A percentile compares a stretch with the other conserved stretches of the same genome.
These are phyloP conservation scores for Incurvaria masculella DNA, from an alignment of 2,888 invertebrate species.

Conservation along the genomic window DNA sequence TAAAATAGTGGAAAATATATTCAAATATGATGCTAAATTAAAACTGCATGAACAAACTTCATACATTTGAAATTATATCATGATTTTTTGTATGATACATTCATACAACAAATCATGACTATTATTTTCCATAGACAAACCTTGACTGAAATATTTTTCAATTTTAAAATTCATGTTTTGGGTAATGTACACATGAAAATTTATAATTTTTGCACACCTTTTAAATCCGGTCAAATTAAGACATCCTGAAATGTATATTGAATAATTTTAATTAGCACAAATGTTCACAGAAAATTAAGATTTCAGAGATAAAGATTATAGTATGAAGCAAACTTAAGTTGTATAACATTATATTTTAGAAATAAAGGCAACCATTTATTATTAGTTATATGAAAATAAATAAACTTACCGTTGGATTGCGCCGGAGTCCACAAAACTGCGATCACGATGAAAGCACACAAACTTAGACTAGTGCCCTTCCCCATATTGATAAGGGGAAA, in stretches of 20 bases:
- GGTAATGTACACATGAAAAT: too few species aligned
- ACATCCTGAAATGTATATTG: slow-evolving; percentile 6
- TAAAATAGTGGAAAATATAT: too few species aligned
- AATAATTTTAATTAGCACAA: slow-evolving; percentile 2
- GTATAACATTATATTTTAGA: slow-evolving; percentile 12
- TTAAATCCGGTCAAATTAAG: too few species aligned
- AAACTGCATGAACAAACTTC: too few species aligned
- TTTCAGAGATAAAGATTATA: slow-evolving; percentile 13
- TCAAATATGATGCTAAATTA: too few species aligned
- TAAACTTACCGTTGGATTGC: slow-evolving; percentile 32
- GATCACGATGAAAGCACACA: slow-evolving; percentile 40
- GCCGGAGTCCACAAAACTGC: slow-evolving; percentile 48
- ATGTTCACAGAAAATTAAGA: slow-evolving; percentile 10
- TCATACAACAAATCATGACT: too few species aligned
- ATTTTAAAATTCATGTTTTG: too few species aligned
- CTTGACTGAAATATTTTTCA: too few species aligned
- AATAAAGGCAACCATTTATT: slow-evolving; percentile 10
- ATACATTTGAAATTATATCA: too few species aligned
- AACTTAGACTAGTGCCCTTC: slow-evolving; percentile 28
- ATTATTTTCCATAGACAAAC: too few species aligned
- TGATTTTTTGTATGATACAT: too few species aligned
- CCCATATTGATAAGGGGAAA: slow-evolving; percentile 42
- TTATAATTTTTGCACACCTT: too few species aligned
- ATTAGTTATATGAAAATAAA: slow-evolving; percentile 10
- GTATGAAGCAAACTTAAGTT: slow-evolving; percentile 21